Evolutionary conservation across 2,888 invertebrate species (phyloP), one percentile per base, ranked within the genome.

Genomic region (Machimus atricapillus): DNA sequence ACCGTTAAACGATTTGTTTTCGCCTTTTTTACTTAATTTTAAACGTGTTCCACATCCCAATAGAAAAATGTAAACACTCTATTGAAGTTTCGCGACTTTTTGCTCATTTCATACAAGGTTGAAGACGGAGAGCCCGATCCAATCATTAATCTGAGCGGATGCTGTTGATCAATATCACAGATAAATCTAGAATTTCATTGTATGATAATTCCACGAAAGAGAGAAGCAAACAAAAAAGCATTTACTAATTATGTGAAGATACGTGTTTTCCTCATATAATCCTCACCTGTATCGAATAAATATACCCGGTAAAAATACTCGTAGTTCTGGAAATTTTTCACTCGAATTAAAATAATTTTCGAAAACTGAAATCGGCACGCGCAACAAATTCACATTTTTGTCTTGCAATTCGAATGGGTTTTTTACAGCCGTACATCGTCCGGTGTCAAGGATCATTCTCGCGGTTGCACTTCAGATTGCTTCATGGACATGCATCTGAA

Each of bases 181-280:
- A 81, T 81, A 81, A 81, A 46, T 27, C 7, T 34, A 52, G 52
- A 81, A 56, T 81, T 27, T 81, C 27, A 81, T 81, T 81, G 81
- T 56, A 81, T 81, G 81, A 52, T 81, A 81, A 81, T 81, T 81
- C 81, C 43, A 37, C n/a, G 81, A 56, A n/a, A 52, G 34, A 56
- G 31, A 81, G 27, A 16, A 43, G 56, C 34, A 14, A 77, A 27
- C 56, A 52, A 40, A 78, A 40, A 78, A 78, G n/a, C 8, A 23
- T 78, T 16, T 78, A 27, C 46, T 78, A 78, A 78, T 78, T 78
- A 78, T 78, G 8, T 46, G 23, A 43, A 78, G 78, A 78, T 78
- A 43, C 23, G 23, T 76, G 76, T 76, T 76, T 40, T 76, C 16
- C 23, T 66, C 2, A 27, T 66, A 66, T 66, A 66, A 66, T 27